Conservation (phyloP, 2,797 vertebrate species). For the Girardinus metallicus region DNA sequence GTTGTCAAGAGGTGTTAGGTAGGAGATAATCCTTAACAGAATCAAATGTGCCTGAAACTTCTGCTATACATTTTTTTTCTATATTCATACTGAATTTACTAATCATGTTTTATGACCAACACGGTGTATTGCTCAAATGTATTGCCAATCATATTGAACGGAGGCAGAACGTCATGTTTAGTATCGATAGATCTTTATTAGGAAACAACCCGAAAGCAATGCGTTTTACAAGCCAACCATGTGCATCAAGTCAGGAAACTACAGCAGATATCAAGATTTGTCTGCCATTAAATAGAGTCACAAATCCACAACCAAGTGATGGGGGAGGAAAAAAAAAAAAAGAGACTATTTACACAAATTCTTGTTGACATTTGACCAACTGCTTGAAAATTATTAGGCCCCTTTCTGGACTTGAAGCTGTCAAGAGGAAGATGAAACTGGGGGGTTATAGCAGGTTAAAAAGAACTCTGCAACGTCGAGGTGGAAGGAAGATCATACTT, state of each 20-base stretch:
- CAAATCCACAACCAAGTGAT: slow-evolving; percentile 23
- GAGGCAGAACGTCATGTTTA: slow-evolving; percentile 11
- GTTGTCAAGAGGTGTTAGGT: not conserved
- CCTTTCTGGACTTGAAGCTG: slow-evolving; percentile 83
- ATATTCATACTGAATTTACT: not conserved
- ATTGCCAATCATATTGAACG: not conserved
- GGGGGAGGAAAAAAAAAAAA: slow-evolving; percentile 28
- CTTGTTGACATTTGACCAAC: slow-evolving; percentile 49
- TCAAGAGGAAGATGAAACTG: slow-evolving; percentile 56
- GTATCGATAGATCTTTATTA: slow-evolving; percentile 75
- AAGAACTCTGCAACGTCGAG: not conserved
- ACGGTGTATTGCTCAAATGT: not conserved
- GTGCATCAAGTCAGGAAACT: slow-evolving; percentile 24
- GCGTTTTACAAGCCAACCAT: slow-evolving; percentile 70
- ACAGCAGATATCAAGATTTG: slow-evolving; percentile 28
- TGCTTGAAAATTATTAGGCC: slow-evolving; percentile 74
- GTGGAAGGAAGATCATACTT: slow-evolving; percentile 18
- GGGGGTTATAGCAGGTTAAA: not conserved
- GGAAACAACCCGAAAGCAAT: slow-evolving; percentile 67
- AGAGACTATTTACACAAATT: slow-evolving; percentile 65
- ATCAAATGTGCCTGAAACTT: not conserved
- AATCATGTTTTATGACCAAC: not conserved
- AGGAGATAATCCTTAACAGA: not conserved
- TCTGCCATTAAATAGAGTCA: slow-evolving; percentile 65
- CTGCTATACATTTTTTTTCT: not conserved